These are phyloP conservation scores for Elephas maximus DNA, from an alignment of 2,113 vertebrate genomes.

Conservation along the genomic window DNA sequence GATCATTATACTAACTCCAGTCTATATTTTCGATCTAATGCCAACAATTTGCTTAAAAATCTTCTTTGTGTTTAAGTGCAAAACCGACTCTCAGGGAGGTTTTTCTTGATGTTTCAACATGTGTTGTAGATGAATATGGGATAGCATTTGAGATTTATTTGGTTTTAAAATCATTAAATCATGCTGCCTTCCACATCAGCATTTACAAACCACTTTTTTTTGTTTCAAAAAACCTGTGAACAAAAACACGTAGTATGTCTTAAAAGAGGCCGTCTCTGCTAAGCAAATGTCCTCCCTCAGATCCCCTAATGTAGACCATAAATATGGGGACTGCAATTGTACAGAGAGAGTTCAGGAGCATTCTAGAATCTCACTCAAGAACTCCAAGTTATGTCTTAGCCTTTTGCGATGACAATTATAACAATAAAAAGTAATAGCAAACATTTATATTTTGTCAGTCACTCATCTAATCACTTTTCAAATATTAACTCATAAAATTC, in stretches of 20 bases:
- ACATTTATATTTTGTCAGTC: not conserved
- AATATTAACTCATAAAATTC: not conserved
- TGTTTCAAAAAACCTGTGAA: not conserved
- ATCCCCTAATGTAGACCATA: not conserved
- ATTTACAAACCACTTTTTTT: not conserved
- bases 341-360: not conserved
- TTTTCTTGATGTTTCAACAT: constrained; percentile 60
- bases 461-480: not conserved
- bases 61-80: constrained; percentile 64
- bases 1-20: not conserved
- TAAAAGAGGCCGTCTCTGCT: not conserved
- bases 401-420: not conserved
- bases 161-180: constrained; percentile 53
- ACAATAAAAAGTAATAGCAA: not conserved
- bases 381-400: not conserved
- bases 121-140: not conserved
- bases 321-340: not conserved
- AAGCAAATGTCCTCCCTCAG: not conserved
- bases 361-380: not conserved
- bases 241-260: not conserved
- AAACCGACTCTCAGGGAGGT: constrained; percentile 19
- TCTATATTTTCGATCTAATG: not conserved
- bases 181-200: not conserved
- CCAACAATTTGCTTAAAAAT: constrained; percentile 45
- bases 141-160: constrained; percentile 50